phyloP scores from a whole-genome alignment of 2,888 invertebrate species.

The Geophilus truncorum region DNA sequence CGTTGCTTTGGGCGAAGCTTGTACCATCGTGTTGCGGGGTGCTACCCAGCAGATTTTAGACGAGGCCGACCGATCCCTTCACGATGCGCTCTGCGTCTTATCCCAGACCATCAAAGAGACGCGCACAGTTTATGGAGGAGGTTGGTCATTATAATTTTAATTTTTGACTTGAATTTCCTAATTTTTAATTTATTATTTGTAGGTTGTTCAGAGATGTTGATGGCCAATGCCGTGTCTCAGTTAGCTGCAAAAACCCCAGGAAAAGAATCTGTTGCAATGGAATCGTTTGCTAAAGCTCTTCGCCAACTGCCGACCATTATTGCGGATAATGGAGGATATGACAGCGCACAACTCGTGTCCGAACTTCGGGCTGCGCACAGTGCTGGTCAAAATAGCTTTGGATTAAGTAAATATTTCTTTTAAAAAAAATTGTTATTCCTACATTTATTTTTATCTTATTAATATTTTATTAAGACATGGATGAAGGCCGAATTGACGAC shows the following conservation, averaged over 20 bases:
- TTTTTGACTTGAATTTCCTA: not conserved
- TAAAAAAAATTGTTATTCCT: not conserved
- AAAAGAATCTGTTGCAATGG: constrained; percentile 96
- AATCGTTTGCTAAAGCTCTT: constrained; percentile 87
- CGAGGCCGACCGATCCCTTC: constrained; percentile 95
- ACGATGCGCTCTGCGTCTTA: constrained; percentile 96
- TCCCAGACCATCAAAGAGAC: constrained; percentile 92
- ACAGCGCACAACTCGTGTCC: constrained; percentile 91
- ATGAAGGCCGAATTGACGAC: constrained; percentile 76
- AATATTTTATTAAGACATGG: constrained; percentile 69
- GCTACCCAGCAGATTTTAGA: constrained; percentile 98
- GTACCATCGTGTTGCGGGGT: constrained; percentile 92
- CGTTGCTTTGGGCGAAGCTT: constrained; percentile 91
- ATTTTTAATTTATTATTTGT: constrained; percentile 32
- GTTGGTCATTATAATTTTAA: constrained; percentile 49
- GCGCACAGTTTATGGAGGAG: constrained; percentile 85
- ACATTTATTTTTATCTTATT: not conserved
- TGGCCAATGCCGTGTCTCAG: constrained; percentile 86
- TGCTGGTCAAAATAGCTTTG: constrained; percentile 68
- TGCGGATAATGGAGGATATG: constrained; percentile 97
- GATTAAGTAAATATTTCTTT: constrained; percentile 61
- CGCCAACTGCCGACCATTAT: constrained; percentile 78
- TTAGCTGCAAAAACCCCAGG: constrained; percentile 84
- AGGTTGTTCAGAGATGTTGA: constrained; percentile 90
- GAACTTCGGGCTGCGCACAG: constrained; percentile 86